These are phyloP conservation scores for Ploceus nigricollis DNA, from an alignment of 2,113 vertebrate genomes.

Conservation along the genomic window DNA sequence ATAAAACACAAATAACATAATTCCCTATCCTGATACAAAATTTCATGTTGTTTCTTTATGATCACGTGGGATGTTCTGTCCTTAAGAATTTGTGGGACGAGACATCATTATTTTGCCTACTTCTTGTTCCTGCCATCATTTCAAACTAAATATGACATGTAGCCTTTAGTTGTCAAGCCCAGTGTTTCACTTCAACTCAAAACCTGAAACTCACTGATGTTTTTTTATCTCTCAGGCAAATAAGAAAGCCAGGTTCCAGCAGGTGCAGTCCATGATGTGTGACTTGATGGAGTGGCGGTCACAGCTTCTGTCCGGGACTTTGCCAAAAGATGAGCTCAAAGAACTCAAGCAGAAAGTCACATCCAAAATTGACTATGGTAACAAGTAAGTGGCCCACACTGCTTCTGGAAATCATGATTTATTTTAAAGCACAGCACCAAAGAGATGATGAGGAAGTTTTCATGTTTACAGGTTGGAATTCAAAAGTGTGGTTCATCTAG, in stretches of 20 bases:
- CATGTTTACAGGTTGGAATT: not conserved
- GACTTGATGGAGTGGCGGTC: constrained; percentile 97
- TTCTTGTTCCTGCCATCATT: not conserved
- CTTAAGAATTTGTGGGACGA: not conserved
- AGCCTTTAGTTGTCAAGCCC: not conserved
- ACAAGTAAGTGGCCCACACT: constrained; percentile 77
- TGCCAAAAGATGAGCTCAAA: constrained; percentile 95
- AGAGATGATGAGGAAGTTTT: not conserved
- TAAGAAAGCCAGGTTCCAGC: constrained; percentile 79
- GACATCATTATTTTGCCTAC: not conserved
- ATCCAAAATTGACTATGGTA: constrained; percentile 96
- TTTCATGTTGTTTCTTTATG: not conserved
- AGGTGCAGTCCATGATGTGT: constrained; percentile 91
- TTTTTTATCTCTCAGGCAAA: constrained; percentile 71
- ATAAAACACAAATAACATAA: not conserved
- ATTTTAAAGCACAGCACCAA: not conserved
- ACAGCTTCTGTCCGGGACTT: constrained; percentile 92
- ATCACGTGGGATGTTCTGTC: not conserved
- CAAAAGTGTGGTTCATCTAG: fast-evolving
- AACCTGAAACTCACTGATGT: not conserved
- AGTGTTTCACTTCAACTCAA: not conserved
- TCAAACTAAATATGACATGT: not conserved
- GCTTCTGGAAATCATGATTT: not conserved
- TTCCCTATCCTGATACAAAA: not conserved
- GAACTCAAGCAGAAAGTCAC: constrained; percentile 98